Evolutionary conservation across 1,140 invertebrate species (phyloP).

Genomic region (Ditylenchus dipsaci): DNA sequence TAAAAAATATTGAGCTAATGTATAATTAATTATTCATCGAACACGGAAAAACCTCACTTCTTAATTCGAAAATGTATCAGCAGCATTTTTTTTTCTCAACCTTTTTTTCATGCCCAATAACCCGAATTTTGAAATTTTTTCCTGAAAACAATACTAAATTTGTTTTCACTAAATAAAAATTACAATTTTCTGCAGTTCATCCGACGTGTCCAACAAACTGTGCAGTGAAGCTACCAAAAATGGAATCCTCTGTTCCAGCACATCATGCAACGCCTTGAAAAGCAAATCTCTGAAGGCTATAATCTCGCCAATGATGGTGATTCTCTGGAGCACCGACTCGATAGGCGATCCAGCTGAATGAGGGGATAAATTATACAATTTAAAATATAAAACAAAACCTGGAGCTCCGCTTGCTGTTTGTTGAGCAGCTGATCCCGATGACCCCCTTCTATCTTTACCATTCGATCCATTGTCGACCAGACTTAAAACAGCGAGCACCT

Average conservation of each 20-base stretch:
- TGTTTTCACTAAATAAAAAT: conserved; percentile 1
- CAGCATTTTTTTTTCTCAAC: no score
- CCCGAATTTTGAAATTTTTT: neutral
- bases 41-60: no score
- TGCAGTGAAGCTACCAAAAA: conserved; percentile 88
- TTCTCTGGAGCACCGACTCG: conserved; percentile 73
- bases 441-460: neutral
- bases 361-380: no score
- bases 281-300: conserved; percentile 86
- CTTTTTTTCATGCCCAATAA: no score
- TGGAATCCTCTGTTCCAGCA: conserved; percentile 85
- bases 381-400: no score
- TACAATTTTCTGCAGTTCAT: conserved; percentile 72
- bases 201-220: conserved; percentile 84
- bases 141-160: neutral
- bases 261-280: conserved; percentile 86
- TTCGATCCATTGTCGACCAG: neutral
- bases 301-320: conserved; percentile 86
- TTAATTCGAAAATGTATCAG: no score
- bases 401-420: neutral
- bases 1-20: no score
- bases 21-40: no score
- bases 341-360: conserved; percentile 26
- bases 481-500: conserved; percentile 7
- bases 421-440: neutral